Base-by-base conservation (phyloP, 2,888 invertebrate genomes). In the Heliconius erato region DNA sequence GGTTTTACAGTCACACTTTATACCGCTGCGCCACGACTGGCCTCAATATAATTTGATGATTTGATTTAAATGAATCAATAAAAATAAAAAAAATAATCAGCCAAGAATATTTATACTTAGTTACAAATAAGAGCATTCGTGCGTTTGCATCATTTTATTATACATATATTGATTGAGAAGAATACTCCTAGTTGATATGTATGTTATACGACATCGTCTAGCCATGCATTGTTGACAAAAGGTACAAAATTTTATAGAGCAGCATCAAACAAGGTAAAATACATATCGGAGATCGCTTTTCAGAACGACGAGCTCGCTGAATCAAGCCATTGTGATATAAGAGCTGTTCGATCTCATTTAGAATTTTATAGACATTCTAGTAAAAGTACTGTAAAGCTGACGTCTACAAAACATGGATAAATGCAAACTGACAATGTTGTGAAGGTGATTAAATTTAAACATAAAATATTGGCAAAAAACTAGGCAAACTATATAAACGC, bases 181-280 rank as follows among this genome's bases (percentile, higher is more conserved):
- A 78, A 67, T 28, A 44, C 14, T 78, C 32, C 67, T 49, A 49
- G 67, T 78, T 44, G 32, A 68, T 67, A 78, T 67, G 67, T 78
- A 78, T 67, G 67, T 78, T 67, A 68, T 68, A 78, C 44, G 78
- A 78, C 19, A 16, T 67, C 40, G 78, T 78, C 78, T 78, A 78
- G 78, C 44, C 78, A 44, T 78, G 67, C 78, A 78, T 67, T 78
- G 44, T 78, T 78, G 67, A 78, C 67, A 78, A 78, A 67, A 67
- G 78, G 35, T 67, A 78, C 28, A 14, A 49, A 67, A 65, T 26
- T 68, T 78, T 78, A 49, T 78, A 49, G 78, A 49, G 28, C 23
- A 32, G 68, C 67, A 49, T 68, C 68, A 67, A 78, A 78, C 49
- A 78, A 67, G 67, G 49, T 49, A 78, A 63, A 78, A 78, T 68